phyloP scores from a whole-genome alignment of 2,797 vertebrate genomes.

The Pseudochirops corinnae region DNA sequence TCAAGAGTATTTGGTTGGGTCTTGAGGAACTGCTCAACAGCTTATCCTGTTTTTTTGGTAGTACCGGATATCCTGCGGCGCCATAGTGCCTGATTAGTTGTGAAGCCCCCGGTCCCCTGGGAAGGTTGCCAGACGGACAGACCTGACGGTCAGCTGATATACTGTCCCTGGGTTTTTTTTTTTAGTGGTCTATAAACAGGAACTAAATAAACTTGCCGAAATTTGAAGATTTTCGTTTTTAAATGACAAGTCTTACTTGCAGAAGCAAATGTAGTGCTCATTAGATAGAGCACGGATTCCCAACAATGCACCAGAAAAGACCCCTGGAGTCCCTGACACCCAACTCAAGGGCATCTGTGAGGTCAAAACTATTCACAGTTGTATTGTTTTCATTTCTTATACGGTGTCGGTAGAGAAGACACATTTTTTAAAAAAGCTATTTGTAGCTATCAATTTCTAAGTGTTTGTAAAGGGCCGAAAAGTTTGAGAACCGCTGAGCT shows the following conservation, averaged over 20 bases:
- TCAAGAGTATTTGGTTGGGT: neutral
- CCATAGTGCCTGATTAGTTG: neutral
- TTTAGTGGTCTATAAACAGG: neutral
- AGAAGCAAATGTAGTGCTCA: neutral
- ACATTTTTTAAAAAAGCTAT: neutral
- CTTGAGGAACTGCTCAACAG: neutral
- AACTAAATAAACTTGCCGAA: neutral
- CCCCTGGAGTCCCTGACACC: neutral
- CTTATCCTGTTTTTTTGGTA: neutral
- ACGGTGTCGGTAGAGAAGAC: neutral
- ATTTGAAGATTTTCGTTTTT: neutral
- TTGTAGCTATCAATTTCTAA: neutral
- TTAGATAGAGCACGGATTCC: neutral
- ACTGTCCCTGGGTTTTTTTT: neutral
- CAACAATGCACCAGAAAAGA: neutral
- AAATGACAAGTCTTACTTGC: neutral
- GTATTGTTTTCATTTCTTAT: neutral
- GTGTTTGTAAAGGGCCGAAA: neutral
- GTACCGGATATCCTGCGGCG: neutral
- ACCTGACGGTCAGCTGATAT: neutral
- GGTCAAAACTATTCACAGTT: neutral
- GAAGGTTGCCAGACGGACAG: neutral
- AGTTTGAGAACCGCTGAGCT: conserved; percentile 39
- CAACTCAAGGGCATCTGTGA: neutral
- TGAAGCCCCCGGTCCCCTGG: neutral